Conservation (phyloP, 2,888 invertebrate genomes). For the Melieria crassipennis region DNA sequence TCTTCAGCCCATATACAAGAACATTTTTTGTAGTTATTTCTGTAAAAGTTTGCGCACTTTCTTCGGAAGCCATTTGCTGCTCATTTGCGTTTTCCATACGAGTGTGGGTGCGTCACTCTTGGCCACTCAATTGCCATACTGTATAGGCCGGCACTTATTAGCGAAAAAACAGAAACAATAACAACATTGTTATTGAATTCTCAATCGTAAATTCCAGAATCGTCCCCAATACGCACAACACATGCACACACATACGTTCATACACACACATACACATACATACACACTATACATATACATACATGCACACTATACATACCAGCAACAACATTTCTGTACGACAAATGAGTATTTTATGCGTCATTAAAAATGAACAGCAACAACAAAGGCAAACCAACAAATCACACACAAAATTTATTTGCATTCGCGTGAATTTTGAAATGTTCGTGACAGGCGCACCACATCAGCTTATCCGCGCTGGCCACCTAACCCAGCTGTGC, state of each 20-base stretch:
- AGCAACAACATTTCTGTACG: not conserved
- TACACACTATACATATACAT: not conserved
- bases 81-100: too few relatives aligned
- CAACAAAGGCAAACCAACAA: conserved; percentile 5
- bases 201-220: not conserved
- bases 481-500: not conserved
- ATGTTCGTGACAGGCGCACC: conserved; percentile 35
- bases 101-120: too few relatives aligned
- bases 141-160: too few relatives aligned
- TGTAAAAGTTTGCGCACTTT: too few relatives aligned
- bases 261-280: not conserved
- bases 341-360: conserved; percentile 29
- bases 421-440: conserved; percentile 30
- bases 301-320: not conserved
- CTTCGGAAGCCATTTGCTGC: too few relatives aligned
- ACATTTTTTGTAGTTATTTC: too few relatives aligned
- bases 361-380: conserved; percentile 14
- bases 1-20: too few relatives aligned
- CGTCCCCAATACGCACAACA: not conserved
- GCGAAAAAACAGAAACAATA: too few relatives aligned
- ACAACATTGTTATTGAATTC: too few relatives aligned
- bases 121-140: too few relatives aligned
- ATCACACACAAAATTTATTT: conserved; percentile 20
- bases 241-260: not conserved
- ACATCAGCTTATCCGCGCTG: too few relatives aligned